phyloP scores from a whole-genome alignment of 2,113 vertebrate species.

The Rhea pennata region DNA sequence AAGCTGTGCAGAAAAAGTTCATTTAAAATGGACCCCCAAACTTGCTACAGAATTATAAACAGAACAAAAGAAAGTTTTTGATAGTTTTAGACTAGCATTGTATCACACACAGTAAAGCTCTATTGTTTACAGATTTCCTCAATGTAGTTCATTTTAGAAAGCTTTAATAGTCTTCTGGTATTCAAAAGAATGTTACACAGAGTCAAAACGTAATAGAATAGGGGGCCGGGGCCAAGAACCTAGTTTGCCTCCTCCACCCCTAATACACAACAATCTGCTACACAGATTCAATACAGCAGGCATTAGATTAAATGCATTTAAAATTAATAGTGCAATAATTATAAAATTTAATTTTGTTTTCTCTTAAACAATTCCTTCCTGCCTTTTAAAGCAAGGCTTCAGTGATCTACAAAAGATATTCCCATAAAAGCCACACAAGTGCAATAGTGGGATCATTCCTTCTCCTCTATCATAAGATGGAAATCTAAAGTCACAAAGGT shows the following conservation, averaged over 20 bases:
- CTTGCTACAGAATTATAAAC: neutral
- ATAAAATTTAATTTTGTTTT: neutral
- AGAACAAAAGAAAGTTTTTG: neutral
- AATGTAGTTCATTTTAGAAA: neutral
- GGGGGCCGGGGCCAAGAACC: neutral
- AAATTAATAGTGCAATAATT: neutral
- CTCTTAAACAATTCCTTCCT: neutral
- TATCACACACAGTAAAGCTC: neutral
- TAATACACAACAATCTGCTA: neutral
- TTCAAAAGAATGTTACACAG: neutral
- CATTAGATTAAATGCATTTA: neutral
- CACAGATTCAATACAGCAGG: neutral
- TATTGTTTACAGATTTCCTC: constrained; percentile 19
- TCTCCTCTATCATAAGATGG: neutral
- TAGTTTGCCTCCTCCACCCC: neutral
- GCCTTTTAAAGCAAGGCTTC: neutral
- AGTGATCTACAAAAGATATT: neutral
- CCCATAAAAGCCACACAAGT: neutral
- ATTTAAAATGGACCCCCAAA: constrained; percentile 30
- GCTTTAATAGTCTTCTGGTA: neutral
- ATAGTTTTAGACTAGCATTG: neutral
- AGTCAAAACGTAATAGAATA: constrained; percentile 3
- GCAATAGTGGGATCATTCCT: neutral
- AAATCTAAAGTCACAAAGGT: neutral
- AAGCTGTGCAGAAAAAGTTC: neutral